phyloP scores from a whole-genome alignment of 2,888 invertebrate species.

The Polydrusus pterygomalis region DNA sequence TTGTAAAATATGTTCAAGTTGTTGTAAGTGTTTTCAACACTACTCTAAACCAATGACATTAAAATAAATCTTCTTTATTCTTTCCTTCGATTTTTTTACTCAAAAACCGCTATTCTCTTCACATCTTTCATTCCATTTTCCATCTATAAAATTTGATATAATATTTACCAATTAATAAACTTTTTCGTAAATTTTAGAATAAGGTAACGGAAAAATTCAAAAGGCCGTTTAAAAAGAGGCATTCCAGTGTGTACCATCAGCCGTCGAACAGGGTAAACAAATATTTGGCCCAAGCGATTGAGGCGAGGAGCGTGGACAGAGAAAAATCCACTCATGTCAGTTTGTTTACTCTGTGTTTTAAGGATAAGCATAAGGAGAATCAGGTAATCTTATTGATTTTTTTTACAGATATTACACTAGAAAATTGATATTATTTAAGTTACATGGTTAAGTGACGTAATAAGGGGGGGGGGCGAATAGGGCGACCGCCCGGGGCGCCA shows the following conservation, averaged over 20 bases:
- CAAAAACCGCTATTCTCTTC: slow-evolving; percentile 11
- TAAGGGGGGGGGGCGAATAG: too few species aligned
- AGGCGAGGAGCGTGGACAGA: slow-evolving; percentile 91
- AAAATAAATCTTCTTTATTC: neutral
- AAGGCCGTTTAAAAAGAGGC: slow-evolving; percentile 90
- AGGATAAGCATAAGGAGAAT: slow-evolving; percentile 88
- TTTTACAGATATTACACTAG: too few species aligned
- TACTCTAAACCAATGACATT: neutral
- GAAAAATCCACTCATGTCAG: slow-evolving; percentile 94
- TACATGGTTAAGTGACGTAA: too few species aligned
- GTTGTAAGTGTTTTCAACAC: too few species aligned
- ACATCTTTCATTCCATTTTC: slow-evolving; percentile 5
- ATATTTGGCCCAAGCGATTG: slow-evolving; percentile 92
- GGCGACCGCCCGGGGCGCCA: too few species aligned
- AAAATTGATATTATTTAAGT: too few species aligned
- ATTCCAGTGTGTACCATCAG: slow-evolving; percentile 90
- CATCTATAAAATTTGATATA: neutral
- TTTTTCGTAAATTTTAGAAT: slow-evolving; percentile 75
- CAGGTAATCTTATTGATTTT: slow-evolving; percentile 75
- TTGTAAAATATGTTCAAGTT: too few species aligned
- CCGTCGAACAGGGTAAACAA: slow-evolving; percentile 94
- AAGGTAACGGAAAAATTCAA: slow-evolving; percentile 92
- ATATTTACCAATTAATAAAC: neutral
- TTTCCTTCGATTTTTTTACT: neutral
- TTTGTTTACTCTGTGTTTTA: slow-evolving; percentile 88